Evolutionary conservation across 2,113 vertebrate genomes (phyloP).

Genomic region (Anguilla japonica): DNA sequence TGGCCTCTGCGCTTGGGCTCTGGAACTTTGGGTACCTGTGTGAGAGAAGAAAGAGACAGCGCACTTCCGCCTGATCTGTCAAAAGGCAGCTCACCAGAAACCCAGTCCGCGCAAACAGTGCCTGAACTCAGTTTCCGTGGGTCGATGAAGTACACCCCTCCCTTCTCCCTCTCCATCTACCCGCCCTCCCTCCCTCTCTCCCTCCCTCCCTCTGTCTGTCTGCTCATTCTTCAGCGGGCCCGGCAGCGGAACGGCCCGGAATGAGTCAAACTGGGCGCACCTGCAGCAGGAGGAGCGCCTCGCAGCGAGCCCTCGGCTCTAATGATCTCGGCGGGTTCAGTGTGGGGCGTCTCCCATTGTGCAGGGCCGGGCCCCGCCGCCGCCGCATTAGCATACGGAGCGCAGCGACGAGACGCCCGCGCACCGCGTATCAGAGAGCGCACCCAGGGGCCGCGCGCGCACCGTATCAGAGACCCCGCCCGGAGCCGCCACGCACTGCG

Average conservation of each 20-base stretch:
- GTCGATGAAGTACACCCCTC: background rate
- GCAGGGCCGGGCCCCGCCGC: background rate
- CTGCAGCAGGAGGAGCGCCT: conserved; percentile 59
- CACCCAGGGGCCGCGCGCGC: too few species aligned
- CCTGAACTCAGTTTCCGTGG: background rate
- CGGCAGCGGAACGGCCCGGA: conserved; percentile 35
- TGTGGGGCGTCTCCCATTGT: background rate
- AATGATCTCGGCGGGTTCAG: conserved; percentile 31
- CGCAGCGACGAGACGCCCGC: background rate
- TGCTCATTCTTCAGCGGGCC: conserved; percentile 52
- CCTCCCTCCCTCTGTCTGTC: background rate
- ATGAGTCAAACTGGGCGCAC: conserved; percentile 52
- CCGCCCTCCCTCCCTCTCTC: too few species aligned
- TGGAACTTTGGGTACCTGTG: background rate
- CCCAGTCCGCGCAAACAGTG: background rate
- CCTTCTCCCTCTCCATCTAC: too few species aligned
- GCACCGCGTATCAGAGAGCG: background rate
- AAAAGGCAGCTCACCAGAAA: background rate
- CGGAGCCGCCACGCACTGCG: too few species aligned
- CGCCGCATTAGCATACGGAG: background rate
- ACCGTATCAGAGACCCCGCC: too few species aligned
- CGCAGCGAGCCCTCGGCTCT: conserved; percentile 46
- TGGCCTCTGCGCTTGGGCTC: too few species aligned
- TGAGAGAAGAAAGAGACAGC: background rate
- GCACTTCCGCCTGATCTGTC: background rate